Percentiles rank a stretch among this genome's conserved stretches.
Conservation (phyloP, 2,888 invertebrate genomes). For the Drosophila vallismaia region DNA sequence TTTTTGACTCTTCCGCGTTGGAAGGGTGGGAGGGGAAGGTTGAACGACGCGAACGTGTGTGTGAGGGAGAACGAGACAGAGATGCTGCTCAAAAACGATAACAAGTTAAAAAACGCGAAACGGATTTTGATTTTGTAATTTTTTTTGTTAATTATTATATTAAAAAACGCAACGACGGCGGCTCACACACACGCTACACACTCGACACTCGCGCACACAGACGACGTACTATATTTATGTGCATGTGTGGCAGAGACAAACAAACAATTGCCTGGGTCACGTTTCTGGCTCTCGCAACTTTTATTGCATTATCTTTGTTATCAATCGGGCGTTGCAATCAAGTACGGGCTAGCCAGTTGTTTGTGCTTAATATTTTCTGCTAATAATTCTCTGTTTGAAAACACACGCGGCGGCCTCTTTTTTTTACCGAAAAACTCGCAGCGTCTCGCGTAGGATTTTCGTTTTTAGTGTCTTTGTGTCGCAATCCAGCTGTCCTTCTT, state of each 20-base stretch:
- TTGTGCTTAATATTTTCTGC: neutral
- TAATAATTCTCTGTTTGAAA: neutral
- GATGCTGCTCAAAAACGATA: conserved; percentile 34
- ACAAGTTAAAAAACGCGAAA: conserved; percentile 59
- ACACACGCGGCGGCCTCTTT: conserved; percentile 28
- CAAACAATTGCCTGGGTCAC: conserved; percentile 54
- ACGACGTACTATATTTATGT: conserved; percentile 17
- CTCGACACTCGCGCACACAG: conserved; percentile 19
- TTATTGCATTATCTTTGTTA: conserved; percentile 63
- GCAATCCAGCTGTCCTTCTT: neutral
- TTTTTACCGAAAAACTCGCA: neutral
- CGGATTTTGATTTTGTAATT: conserved; percentile 68
- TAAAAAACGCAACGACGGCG: conserved; percentile 36
- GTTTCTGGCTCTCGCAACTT: conserved; percentile 46
- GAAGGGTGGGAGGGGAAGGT: conserved; percentile 2
- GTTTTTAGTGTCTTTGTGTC: neutral
- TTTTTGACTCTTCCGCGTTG: conserved; percentile 67
- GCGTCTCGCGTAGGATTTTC: neutral
- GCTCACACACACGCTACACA: conserved; percentile 41
- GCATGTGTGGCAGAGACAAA: conserved; percentile 40
- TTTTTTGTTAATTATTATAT: conserved; percentile 36
- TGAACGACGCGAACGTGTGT: conserved; percentile 37
- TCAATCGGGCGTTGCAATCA: conserved; percentile 50
- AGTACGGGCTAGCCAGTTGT: conserved; percentile 14
- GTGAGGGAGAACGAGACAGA: conserved; percentile 23